Evolutionary conservation across 2,113 vertebrate genomes (phyloP).

Genomic region (Tetraodon nigroviridis): DNA sequence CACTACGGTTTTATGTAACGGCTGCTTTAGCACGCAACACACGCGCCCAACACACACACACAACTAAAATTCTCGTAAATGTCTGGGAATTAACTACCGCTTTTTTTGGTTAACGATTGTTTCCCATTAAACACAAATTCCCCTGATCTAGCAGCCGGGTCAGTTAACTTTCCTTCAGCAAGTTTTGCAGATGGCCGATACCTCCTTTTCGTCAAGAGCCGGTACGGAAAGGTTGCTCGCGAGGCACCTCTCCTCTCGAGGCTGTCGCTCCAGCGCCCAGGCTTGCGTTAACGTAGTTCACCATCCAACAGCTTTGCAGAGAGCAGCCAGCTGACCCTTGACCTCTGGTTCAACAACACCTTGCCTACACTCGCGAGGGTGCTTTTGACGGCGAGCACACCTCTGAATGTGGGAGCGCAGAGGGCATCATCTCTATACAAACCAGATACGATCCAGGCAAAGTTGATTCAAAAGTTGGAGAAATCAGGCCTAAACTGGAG

Average conservation of each 20-base stretch:
- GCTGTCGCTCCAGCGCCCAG: conserved; percentile 47
- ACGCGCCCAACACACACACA: not conserved
- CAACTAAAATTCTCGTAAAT: not conserved
- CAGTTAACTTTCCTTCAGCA: no score
- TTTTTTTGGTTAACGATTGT: no score
- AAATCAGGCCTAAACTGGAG: not conserved
- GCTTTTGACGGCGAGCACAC: conserved; percentile 13
- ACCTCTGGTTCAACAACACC: conserved; percentile 61
- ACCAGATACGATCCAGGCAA: not conserved
- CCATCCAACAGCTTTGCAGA: conserved; percentile 56
- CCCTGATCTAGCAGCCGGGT: no score
- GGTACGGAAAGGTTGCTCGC: no score
- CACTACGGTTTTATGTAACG: not conserved
- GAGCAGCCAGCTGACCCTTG: conserved; percentile 60
- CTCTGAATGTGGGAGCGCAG: conserved; percentile 17
- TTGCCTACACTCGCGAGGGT: conserved; percentile 46
- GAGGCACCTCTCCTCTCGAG: no score
- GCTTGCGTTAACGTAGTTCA: conserved; percentile 67
- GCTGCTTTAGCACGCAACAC: not conserved
- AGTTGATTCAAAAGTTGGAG: not conserved
- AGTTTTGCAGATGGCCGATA: no score
- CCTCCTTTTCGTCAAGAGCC: no score
- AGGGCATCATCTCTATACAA: not conserved
- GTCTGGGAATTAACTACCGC: not conserved
- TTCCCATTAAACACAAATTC: no score